These are phyloP conservation scores for Tympanoctomys barrerae DNA, from an alignment of 2,797 vertebrate genomes.

Conservation along the genomic window DNA sequence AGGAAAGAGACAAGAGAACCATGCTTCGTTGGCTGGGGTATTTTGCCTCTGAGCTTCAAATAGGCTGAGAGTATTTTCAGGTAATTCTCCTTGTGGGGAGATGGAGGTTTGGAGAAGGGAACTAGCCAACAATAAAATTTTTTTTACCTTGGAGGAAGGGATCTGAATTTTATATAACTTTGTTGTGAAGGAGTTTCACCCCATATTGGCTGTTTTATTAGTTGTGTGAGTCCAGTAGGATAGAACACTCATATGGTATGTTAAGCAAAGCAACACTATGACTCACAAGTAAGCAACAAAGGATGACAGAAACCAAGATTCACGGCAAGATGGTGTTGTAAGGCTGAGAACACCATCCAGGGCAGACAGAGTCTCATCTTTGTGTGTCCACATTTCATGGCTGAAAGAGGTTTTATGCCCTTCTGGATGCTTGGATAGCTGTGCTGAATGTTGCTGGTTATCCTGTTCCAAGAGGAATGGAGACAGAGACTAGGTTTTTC, in stretches of 20 bases:
- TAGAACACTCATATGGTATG: neutral
- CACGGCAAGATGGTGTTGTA: neutral
- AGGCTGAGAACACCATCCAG: neutral
- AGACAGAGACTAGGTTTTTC: neutral
- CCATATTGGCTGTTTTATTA: neutral
- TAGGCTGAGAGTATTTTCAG: neutral
- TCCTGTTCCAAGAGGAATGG: neutral
- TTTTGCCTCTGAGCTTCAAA: conserved; percentile 41
- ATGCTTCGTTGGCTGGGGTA: neutral
- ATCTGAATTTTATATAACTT: neutral
- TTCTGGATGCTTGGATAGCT: neutral
- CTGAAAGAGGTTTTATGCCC: neutral
- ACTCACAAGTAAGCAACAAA: neutral
- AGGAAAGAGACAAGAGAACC: neutral
- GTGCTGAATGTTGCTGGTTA: neutral
- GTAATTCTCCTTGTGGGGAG: conserved; percentile 1
- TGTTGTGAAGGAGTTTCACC: neutral
- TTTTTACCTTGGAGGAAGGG: neutral
- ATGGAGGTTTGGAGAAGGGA: neutral
- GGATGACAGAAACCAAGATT: neutral
- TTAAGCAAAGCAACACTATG: neutral
- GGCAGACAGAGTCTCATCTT: neutral
- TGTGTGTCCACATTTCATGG: neutral
- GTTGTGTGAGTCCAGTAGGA: neutral
- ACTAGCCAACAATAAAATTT: neutral